Evolutionary conservation across 2,113 vertebrate genomes (phyloP), one percentile per base, ranked within the genome.

Genomic region (Otolemur garnettii): DNA sequence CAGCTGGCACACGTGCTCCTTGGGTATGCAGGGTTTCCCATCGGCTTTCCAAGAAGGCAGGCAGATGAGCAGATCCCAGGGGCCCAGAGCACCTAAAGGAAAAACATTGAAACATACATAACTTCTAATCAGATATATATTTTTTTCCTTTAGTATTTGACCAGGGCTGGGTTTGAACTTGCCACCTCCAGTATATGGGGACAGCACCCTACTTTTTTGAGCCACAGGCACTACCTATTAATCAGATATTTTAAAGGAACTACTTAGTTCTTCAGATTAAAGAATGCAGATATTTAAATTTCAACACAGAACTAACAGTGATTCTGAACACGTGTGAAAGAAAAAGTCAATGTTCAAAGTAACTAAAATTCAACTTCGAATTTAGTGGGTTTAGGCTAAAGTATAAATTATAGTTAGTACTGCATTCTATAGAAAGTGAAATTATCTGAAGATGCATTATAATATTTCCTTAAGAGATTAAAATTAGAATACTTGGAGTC

Each of bases 21-120:
- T 98, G 92, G 98, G 98, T 96, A 99, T 96, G 91, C 99, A 99
- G 87, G 98, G 98, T 77, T 97, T 97, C 96, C 97, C 98, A 64
- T 98, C 93, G 14, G 97, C 96, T 92, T 98, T 97, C 94, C 78
- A 96, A 35, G 98, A 97, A 92, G 98, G 98, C 42, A 99, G 98
- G 97, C 99, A 99, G 96, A 99, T 98, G 97, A 99, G 84, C 97
- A 99, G 97, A 97, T 99, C 99, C 99, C 99, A 99, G 82, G 98
- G 93, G 85, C 74, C 93, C 86, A 94, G 42, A 62, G n/a, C 90
- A 97, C 95, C 98, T 98, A 84, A 85, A 4, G 62, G 53, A 14
- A 97, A 21, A 91, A 66, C 60, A 94, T 80, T n/a, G 21, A 84
- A 93, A 93, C 96, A 94, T 26, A 97, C 18, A 75, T 78, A 10